Conservation (phyloP, 2,113 vertebrate species). For the Colius striatus region DNA sequence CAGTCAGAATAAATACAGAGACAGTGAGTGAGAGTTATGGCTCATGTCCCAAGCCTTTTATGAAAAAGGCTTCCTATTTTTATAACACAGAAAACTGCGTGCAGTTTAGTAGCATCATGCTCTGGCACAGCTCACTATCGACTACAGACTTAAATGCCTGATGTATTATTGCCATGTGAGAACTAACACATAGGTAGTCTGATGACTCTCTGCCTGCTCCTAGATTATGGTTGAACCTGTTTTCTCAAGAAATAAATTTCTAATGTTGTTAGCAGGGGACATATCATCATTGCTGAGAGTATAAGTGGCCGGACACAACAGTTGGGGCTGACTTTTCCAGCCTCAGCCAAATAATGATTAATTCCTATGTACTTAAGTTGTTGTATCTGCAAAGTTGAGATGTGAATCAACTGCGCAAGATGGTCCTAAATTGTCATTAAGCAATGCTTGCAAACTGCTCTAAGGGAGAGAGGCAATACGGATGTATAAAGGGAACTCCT, state of each 20-base stretch:
- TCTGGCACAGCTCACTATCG: not conserved
- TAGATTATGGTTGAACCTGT: not conserved
- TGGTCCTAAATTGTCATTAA: not conserved
- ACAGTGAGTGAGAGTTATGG: conserved; percentile 36
- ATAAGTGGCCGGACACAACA: not conserved
- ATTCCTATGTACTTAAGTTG: not conserved
- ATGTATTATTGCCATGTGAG: not conserved
- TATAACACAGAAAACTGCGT: conserved; percentile 16
- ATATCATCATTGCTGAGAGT: not conserved
- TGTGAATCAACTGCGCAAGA: not conserved
- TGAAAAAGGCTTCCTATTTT: conserved; percentile 15
- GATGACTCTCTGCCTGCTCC: not conserved
- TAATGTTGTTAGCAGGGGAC: not conserved
- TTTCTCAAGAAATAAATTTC: not conserved
- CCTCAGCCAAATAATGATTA: not conserved
- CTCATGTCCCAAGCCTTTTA: not conserved
- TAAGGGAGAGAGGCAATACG: not conserved
- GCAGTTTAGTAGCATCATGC: conserved; percentile 2
- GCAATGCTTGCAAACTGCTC: not conserved
- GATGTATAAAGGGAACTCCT: not conserved
- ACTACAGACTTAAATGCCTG: not conserved
- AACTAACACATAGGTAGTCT: not conserved
- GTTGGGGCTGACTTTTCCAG: not conserved
- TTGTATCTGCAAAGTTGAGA: not conserved
- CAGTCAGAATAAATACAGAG: conserved; percentile 17